These are phyloP conservation scores for Ctenomys sociabilis DNA, from an alignment of 2,113 vertebrate species.

Conservation along the genomic window DNA sequence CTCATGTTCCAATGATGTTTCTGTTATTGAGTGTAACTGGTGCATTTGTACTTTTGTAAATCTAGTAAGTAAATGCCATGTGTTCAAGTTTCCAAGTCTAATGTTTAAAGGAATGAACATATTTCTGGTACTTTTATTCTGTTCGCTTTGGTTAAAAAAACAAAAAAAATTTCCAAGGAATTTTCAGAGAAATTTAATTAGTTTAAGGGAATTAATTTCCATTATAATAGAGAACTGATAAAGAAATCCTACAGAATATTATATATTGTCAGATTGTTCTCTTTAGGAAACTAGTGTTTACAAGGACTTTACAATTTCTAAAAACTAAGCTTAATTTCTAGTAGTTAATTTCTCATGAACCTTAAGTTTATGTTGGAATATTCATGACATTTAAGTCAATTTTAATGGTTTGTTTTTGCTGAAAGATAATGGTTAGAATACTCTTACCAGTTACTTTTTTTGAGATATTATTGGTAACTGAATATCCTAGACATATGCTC, in stretches of 20 bases:
- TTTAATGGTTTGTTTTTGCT: conserved; percentile 31
- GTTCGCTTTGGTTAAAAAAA: not conserved
- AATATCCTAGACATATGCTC: not conserved
- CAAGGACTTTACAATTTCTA: conserved; percentile 20
- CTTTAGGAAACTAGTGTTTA: conserved; percentile 3
- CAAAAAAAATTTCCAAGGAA: conserved; percentile 11
- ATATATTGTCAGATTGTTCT: conserved; percentile 38
- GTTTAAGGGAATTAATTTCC: conserved; percentile 31
- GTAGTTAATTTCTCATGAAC: conserved; percentile 40
- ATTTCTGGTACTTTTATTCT: not conserved
- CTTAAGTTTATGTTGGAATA: not conserved
- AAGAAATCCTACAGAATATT: not conserved
- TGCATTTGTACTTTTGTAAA: not conserved
- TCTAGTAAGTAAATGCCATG: not conserved
- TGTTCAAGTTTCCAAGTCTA: not conserved
- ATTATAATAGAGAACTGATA: not conserved
- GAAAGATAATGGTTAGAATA: not conserved
- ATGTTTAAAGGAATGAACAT: not conserved
- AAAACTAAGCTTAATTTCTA: conserved; percentile 46
- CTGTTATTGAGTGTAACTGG: not conserved
- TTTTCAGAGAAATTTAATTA: not conserved
- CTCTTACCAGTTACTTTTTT: not conserved
- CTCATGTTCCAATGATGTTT: not conserved
- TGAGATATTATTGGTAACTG: not conserved
- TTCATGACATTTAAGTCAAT: conserved; percentile 6